Evolutionary conservation across 2,888 invertebrate species (phyloP).

Genomic region (Leptopilina myrica): DNA sequence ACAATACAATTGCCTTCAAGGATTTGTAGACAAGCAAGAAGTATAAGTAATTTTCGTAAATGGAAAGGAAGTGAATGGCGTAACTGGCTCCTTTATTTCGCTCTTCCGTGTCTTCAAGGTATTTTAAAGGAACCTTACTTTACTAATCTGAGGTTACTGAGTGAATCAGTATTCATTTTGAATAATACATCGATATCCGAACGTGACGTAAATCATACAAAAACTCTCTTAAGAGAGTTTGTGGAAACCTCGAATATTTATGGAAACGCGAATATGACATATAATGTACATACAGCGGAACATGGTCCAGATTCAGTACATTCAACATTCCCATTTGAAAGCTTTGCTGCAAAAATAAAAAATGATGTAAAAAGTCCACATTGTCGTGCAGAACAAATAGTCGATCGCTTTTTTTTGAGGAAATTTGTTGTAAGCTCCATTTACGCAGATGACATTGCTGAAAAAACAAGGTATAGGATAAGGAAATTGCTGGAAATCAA

Average conservation of each 20-base stretch:
- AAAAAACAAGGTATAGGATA: not conserved
- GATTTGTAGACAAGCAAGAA: not conserved
- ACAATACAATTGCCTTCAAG: not conserved
- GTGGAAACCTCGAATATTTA: not conserved
- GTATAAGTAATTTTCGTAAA: not conserved
- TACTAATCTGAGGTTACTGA: not conserved
- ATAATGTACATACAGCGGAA: not conserved
- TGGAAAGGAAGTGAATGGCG: not conserved
- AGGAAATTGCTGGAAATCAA: no score
- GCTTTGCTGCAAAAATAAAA: not conserved
- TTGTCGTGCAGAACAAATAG: not conserved
- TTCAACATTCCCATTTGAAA: not conserved
- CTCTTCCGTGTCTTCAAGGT: not conserved
- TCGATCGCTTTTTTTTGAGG: not conserved
- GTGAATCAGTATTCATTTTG: not conserved
- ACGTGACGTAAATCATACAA: not conserved
- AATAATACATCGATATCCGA: not conserved
- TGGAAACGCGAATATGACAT: not conserved
- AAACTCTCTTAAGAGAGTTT: not conserved
- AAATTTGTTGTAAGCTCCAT: not conserved
- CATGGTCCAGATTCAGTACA: not conserved
- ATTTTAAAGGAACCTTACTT: not conserved
- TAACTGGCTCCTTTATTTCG: conserved; percentile 4
- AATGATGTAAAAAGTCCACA: not conserved
- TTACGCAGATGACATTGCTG: not conserved